phyloP scores from a whole-genome alignment of 2,797 vertebrate genomes.

The Spondyliosoma cantharus region DNA sequence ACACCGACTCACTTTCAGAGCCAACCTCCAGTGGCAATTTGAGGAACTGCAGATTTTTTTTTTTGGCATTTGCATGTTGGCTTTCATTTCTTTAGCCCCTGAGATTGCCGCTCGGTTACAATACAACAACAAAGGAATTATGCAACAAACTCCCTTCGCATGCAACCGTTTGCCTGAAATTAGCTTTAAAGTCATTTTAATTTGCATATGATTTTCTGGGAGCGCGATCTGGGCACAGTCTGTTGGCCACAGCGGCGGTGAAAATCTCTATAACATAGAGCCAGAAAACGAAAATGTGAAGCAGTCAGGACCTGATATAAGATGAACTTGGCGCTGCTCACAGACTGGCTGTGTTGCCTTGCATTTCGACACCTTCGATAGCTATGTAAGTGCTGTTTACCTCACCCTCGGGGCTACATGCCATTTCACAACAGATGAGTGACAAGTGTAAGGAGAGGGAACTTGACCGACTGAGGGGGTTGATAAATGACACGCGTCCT shows the following conservation, averaged over 20 bases:
- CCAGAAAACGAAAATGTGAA: slow-evolving; percentile 1
- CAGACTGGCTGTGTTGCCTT: slow-evolving; percentile 43
- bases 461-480: slow-evolving; percentile 38
- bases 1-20: too few relatives aligned
- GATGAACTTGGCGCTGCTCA: slow-evolving; percentile 1
- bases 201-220: background rate
- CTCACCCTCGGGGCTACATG: slow-evolving; percentile 41
- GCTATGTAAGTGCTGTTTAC: slow-evolving; percentile 42
- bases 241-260: background rate
- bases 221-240: background rate
- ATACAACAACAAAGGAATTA: slow-evolving; percentile 4
- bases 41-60: too few relatives aligned
- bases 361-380: slow-evolving; percentile 42
- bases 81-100: too few relatives aligned
- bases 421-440: slow-evolving; percentile 49
- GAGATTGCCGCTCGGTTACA: background rate
- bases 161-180: background rate
- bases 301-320: slow-evolving; percentile 10
- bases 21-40: too few relatives aligned
- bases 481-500: slow-evolving; percentile 14
- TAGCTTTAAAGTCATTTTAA: background rate
- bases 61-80: too few relatives aligned
- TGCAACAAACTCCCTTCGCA: background rate
- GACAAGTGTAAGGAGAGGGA: slow-evolving; percentile 55
- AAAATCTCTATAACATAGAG: slow-evolving; percentile 4